Conservation (phyloP, 2,888 invertebrate genomes). For the Hirtodrosophila histrioides region DNA sequence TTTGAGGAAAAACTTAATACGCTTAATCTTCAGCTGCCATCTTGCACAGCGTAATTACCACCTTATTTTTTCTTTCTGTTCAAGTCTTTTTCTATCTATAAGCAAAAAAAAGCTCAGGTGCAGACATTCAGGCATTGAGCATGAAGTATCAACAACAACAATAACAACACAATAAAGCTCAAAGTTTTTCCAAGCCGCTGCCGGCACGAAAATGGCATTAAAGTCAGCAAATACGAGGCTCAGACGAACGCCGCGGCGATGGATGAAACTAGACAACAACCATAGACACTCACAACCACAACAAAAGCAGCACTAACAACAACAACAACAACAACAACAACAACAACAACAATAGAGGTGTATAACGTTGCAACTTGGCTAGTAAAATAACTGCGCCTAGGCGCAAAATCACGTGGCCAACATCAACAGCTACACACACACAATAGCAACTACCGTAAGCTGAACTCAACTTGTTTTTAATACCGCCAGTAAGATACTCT, state of each 20-base stretch:
- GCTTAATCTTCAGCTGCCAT: conserved; percentile 12
- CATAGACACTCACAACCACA: conserved; percentile 33
- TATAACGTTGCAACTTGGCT: conserved; percentile 44
- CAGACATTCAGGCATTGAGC: conserved; percentile 27
- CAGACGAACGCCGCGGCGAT: conserved; percentile 49
- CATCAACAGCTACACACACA: conserved; percentile 18
- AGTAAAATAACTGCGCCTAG: conserved; percentile 46
- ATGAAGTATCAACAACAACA: conserved; percentile 19
- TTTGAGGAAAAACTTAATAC: conserved; percentile 20
- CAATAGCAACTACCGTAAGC: conserved; percentile 17
- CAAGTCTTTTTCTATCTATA: conserved; percentile 1
- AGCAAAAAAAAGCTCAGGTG: conserved; percentile 3
- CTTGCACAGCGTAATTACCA: conserved; percentile 42
- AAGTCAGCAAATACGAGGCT: conserved; percentile 49
- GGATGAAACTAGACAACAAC: conserved; percentile 54
- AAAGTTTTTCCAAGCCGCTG: conserved; percentile 32
- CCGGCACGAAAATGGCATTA: conserved; percentile 77
- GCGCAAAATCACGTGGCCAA: conserved; percentile 70
- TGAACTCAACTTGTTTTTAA: background rate
- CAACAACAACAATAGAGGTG: conserved; percentile 38
- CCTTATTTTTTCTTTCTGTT: conserved; percentile 18
- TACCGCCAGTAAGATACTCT: conserved; percentile 18
- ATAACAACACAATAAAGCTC: conserved; percentile 25
- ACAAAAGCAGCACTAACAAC: conserved; percentile 27
- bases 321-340: conserved; percentile 39